These are phyloP conservation scores for Calycopis cecrops DNA, from an alignment of 1,140 invertebrate species.

Conservation along the genomic window DNA sequence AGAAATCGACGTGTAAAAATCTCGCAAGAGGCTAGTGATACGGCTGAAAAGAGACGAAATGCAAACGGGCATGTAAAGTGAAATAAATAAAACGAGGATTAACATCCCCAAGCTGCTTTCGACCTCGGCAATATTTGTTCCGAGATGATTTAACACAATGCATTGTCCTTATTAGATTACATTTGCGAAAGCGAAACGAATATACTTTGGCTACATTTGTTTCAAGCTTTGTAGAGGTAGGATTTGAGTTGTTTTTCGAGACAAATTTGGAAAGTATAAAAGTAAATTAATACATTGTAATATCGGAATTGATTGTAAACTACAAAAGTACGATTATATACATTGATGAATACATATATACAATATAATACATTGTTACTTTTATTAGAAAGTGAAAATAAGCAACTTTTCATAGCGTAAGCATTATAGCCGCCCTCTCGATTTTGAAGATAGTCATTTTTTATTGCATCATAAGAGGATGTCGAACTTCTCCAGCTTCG, in stretches of 20 bases:
- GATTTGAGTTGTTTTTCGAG: constrained; percentile 6
- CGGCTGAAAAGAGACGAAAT: neutral
- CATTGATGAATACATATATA: too few species aligned
- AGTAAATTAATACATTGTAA: constrained; percentile 6
- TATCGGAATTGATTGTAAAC: neutral
- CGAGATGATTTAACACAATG: constrained; percentile 4
- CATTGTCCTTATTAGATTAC: constrained; percentile 6
- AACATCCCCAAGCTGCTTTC: constrained; percentile 5
- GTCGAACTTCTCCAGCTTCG: too few species aligned
- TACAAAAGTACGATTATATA: too few species aligned
- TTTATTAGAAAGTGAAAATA: too few species aligned
- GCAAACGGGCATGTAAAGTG: neutral
- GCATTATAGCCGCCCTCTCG: too few species aligned
- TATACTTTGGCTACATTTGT: constrained; percentile 9
- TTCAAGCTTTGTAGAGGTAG: constrained; percentile 9
- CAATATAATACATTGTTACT: too few species aligned
- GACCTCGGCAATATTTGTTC: constrained; percentile 2
- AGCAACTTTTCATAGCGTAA: too few species aligned
- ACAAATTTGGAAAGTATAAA: neutral
- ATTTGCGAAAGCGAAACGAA: constrained; percentile 4
- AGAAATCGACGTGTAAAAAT: neutral
- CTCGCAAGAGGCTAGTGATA: neutral
- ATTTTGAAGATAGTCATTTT: too few species aligned
- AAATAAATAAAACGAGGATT: constrained; percentile 9
- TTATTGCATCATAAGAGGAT: too few species aligned